These are phyloP conservation scores for Priocnemis perturbator DNA, from an alignment of 2,888 invertebrate genomes.

Conservation along the genomic window DNA sequence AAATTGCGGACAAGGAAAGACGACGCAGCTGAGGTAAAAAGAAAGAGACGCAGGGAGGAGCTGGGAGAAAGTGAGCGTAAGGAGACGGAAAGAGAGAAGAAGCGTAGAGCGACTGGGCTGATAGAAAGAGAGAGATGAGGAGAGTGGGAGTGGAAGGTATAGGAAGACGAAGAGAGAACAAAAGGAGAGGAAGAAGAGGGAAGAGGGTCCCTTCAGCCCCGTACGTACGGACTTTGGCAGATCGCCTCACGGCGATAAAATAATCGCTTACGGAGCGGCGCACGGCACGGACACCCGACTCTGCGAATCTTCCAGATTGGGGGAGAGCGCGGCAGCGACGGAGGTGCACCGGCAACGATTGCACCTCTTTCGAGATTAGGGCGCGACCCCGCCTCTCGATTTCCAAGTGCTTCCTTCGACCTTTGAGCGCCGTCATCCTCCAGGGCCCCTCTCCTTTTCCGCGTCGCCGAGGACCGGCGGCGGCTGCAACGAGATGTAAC, in stretches of 20 bases:
- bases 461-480: too few species aligned
- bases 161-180: slow-evolving; percentile 36
- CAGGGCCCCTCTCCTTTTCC: slow-evolving; percentile 33
- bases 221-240: slow-evolving; percentile 61
- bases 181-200: slow-evolving; percentile 3
- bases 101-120: not conserved
- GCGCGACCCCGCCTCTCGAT: slow-evolving; percentile 35
- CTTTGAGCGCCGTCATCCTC: slow-evolving; percentile 39
- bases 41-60: not conserved
- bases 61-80: slow-evolving; percentile 6
- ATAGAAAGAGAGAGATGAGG: not conserved
- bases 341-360: slow-evolving; percentile 21
- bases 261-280: slow-evolving; percentile 70
- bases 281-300: slow-evolving; percentile 47
- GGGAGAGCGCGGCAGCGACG: slow-evolving; percentile 11
- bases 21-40: too few species aligned
- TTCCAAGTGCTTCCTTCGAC: slow-evolving; percentile 1
- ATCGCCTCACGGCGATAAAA: slow-evolving; percentile 69
- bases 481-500: slow-evolving; percentile 45
- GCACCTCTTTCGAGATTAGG: slow-evolving; percentile 51
- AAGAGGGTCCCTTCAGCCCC: slow-evolving; percentile 8
- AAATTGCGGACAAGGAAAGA: slow-evolving; percentile 15
- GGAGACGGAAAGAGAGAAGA: slow-evolving; percentile 36
- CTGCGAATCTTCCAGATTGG: slow-evolving; percentile 45
- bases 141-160: too few species aligned